Evolutionary conservation across 2,797 vertebrate species (phyloP).

Genomic region (Okamejei kenojei): DNA sequence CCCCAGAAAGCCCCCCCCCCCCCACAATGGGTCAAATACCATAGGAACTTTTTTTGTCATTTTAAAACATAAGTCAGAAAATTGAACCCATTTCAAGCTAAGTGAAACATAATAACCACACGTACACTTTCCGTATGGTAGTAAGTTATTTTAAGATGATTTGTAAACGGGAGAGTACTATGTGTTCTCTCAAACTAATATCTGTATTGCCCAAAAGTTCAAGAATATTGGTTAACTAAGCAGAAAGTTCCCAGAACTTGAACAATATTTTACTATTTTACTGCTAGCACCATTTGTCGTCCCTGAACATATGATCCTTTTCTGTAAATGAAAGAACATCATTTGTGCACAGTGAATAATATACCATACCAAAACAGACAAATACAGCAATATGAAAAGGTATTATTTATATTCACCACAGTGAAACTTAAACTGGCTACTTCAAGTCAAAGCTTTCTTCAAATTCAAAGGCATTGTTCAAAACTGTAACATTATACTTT

Average conservation of each 20-base stretch:
- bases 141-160: not conserved
- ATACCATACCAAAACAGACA: conserved; percentile 6
- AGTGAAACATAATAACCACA: not conserved
- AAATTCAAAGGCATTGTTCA: not conserved
- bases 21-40: too few relatives aligned
- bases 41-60: not conserved
- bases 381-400: not conserved
- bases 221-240: not conserved
- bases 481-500: not conserved
- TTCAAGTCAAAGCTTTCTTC: not conserved
- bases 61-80: not conserved
- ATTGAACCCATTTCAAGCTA: not conserved
- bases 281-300: not conserved
- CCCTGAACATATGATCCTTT: not conserved
- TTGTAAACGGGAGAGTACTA: not conserved
- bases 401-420: not conserved
- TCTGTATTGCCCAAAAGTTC: not conserved
- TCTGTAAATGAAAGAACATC: not conserved
- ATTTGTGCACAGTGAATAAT: not conserved
- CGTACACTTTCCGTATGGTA: not conserved
- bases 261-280: not conserved
- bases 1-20: too few relatives aligned
- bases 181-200: not conserved
- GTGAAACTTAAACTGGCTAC: not conserved
- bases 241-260: not conserved